Base-by-base conservation (phyloP, 2,888 invertebrate genomes). In the Cerastoderma edule region DNA sequence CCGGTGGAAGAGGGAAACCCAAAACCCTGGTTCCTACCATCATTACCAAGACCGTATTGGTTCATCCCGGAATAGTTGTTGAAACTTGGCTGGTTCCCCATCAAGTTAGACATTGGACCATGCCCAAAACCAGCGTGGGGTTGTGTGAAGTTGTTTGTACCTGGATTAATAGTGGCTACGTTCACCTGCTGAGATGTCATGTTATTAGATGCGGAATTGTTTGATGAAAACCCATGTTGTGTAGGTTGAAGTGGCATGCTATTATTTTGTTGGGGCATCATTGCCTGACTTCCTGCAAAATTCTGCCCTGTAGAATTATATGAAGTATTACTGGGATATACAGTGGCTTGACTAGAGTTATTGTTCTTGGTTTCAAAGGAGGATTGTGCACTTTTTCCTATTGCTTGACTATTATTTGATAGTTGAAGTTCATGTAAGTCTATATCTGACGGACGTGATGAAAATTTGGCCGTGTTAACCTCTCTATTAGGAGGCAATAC, bases 341-440 rank as follows among this genome's bases (percentile, higher is more conserved):
- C n/a, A 33, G 39, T 13, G 19, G 56, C 28, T 39, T 60, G 60
- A 60, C 60, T 60, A 60, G 60, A 60, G n/a, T 39, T 35, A 16
- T 2, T 35, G 39, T n/a, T 33, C 4, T 39, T 39, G 3, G 32
- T n/a, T 32, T 57, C 32, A 39, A n/a, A n/a, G n/a, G 60, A 24
- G 13, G 22, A 39, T 24, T 60, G 60, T 30, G 28, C 2, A 22
- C n/a, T 39, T 16, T 19, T 60, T 24, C 39, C 39, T 2, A 10
- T 50, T 39, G 53, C 24, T 8, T 5, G 2, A 5, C 3, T 6
- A n/a, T 33, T 50, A 54, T 35, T 54, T 16, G 67, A 66, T 22
- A 81, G 50, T 35, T 78, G 73, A 53, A 81, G 48, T 54, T 81
- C 78, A 64, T 81, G 81, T 5, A 81, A 69, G 69, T 81, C 81